A percentile compares a stretch with the other conserved stretches of the same genome.
phyloP scores from a whole-genome alignment of 2,797 vertebrate genomes.

The Sebastes miniatus region DNA sequence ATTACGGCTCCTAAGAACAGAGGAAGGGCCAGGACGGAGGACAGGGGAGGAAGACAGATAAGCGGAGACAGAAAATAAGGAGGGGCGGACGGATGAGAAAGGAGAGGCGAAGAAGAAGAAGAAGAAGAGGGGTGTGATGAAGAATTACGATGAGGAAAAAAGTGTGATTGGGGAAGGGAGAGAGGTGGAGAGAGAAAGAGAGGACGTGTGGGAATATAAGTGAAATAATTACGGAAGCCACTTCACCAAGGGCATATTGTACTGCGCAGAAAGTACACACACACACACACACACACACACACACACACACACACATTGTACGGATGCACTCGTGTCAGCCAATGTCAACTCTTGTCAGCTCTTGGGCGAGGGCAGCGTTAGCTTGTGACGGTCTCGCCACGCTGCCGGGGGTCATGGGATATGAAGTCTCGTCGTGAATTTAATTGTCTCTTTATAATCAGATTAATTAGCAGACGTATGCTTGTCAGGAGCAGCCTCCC shows the following conservation, averaged over 20 bases:
- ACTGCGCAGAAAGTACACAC: constrained; percentile 42
- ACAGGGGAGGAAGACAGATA: constrained; percentile 54
- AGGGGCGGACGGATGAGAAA: constrained; percentile 54
- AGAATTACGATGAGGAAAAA: constrained; percentile 69
- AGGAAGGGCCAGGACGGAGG: constrained; percentile 41
- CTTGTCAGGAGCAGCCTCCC: constrained; percentile 57
- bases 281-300: constrained; percentile 3
- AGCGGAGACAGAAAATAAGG: constrained; percentile 68
- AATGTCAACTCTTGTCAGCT: constrained; percentile 61
- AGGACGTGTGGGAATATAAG: constrained; percentile 61
- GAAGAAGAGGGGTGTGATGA: constrained; percentile 46
- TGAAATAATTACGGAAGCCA: constrained; percentile 68
- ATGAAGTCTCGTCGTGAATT: constrained; percentile 67
- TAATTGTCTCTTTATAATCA: constrained; percentile 79
- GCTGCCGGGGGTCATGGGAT: constrained; percentile 51
- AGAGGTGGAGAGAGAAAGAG: constrained; percentile 16
- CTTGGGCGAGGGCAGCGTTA: constrained; percentile 37
- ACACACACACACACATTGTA: not conserved
- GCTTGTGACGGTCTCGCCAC: constrained; percentile 31
- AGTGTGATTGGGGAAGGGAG: constrained; percentile 49
- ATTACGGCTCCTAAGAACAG: constrained; percentile 69
- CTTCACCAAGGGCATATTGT: constrained; percentile 73
- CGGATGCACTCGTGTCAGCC: constrained; percentile 28
- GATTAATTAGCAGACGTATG: constrained; percentile 77
- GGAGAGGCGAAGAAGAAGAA: constrained; percentile 41